Percentiles rank a stretch among this genome's conserved stretches.
Conservation (phyloP, 2,113 vertebrate genomes). For the Fregata magnificens region DNA sequence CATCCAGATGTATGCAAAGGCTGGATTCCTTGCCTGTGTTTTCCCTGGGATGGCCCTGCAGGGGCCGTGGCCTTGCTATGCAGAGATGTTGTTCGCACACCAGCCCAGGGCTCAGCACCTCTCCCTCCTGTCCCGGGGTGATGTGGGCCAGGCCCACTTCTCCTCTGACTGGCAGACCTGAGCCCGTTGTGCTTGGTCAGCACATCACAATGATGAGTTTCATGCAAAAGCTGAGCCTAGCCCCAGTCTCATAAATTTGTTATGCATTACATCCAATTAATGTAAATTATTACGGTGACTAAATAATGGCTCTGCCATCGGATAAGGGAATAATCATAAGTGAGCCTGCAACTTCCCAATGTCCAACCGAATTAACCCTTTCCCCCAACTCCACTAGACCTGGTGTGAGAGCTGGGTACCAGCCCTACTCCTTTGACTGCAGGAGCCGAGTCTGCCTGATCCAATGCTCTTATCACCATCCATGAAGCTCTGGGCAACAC, state of each 20-base stretch:
- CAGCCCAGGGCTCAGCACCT: fast-evolving
- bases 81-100: background rate
- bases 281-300: slow-evolving; percentile 52
- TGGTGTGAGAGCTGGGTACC: background rate
- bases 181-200: background rate
- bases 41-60: background rate
- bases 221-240: background rate
- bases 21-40: background rate
- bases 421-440: background rate
- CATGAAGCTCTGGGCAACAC: background rate
- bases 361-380: slow-evolving; percentile 9
- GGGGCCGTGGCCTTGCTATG: fast-evolving
- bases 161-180: background rate
- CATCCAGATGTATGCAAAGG: fast-evolving
- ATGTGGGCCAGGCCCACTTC: background rate
- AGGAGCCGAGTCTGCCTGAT: background rate
- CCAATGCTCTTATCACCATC: background rate
- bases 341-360: background rate
- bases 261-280: slow-evolving; percentile 65
- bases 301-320: slow-evolving; percentile 19
- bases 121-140: background rate
- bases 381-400: background rate
- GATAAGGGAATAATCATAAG: background rate
- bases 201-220: slow-evolving; percentile 43
- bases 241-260: slow-evolving; percentile 59